Percentiles rank a stretch among this genome's conserved stretches.
Conservation (phyloP, 2,797 vertebrate genomes). For the Sparidentex hasta region DNA sequence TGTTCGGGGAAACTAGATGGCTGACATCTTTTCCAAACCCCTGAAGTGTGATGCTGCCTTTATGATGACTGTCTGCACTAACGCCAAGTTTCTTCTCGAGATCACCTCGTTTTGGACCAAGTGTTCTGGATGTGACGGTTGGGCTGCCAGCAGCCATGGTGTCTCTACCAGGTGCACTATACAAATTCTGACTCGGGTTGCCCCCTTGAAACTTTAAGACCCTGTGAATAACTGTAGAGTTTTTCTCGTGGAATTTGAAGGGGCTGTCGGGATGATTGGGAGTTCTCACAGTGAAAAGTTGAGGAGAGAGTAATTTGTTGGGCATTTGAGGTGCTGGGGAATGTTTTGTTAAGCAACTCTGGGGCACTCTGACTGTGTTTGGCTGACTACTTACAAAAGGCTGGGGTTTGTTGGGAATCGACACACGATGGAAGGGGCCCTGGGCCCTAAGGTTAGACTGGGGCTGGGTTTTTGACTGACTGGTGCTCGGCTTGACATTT, state of each 20-base stretch:
- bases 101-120: slow-evolving; percentile 54
- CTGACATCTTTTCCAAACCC: slow-evolving; percentile 69
- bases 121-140: slow-evolving; percentile 48
- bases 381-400: slow-evolving; percentile 69
- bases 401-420: slow-evolving; percentile 76
- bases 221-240: slow-evolving; percentile 81
- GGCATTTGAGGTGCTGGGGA: slow-evolving; percentile 72
- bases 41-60: slow-evolving; percentile 59
- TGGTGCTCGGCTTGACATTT: slow-evolving; percentile 60
- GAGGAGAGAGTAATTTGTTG: slow-evolving; percentile 75
- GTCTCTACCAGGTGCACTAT: slow-evolving; percentile 78
- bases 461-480: slow-evolving; percentile 73
- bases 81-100: slow-evolving; percentile 63
- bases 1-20: slow-evolving; percentile 60
- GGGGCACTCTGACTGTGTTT: slow-evolving; percentile 61
- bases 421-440: slow-evolving; percentile 80
- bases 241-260: slow-evolving; percentile 81
- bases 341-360: slow-evolving; percentile 73
- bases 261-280: slow-evolving; percentile 75
- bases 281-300: slow-evolving; percentile 75
- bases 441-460: slow-evolving; percentile 76
- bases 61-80: slow-evolving; percentile 54
- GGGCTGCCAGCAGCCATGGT: slow-evolving; percentile 60
- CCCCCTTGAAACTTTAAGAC: slow-evolving; percentile 82
- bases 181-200: slow-evolving; percentile 77